These are phyloP conservation scores for Hippopotamyrus pictus DNA, from an alignment of 2,797 vertebrate genomes.

Conservation along the genomic window DNA sequence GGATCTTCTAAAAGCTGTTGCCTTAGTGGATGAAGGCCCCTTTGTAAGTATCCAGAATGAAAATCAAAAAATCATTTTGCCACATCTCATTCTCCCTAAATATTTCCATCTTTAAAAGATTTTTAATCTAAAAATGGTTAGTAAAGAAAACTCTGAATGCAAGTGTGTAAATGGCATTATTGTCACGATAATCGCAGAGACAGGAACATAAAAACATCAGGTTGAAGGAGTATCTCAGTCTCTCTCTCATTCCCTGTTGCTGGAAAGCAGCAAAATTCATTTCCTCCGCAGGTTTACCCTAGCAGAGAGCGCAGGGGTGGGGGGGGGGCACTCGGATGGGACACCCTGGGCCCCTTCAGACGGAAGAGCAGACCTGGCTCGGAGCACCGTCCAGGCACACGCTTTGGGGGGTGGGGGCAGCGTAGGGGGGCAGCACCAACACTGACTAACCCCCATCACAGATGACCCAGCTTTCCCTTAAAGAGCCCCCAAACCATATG, in stretches of 20 bases:
- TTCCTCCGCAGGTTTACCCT: too few species aligned
- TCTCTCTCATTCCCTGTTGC: too few species aligned
- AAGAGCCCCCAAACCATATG: neutral
- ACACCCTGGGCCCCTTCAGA: neutral
- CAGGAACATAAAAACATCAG: too few species aligned
- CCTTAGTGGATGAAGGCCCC: neutral
- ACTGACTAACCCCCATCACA: neutral
- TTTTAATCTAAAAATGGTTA: too few species aligned
- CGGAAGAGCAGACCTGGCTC: neutral
- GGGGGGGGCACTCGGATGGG: neutral
- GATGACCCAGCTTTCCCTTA: neutral
- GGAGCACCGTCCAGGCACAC: neutral
- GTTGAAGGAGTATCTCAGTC: too few species aligned
- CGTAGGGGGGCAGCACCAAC: neutral
- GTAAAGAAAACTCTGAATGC: too few species aligned
- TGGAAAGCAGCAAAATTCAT: too few species aligned
- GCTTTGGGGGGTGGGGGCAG: neutral
- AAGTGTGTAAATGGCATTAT: too few species aligned
- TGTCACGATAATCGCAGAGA: too few species aligned
- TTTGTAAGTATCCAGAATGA: neutral
- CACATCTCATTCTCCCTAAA: neutral
- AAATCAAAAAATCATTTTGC: neutral
- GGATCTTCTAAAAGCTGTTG: neutral
- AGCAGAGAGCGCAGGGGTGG: too few species aligned
- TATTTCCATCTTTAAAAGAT: neutral